Percentiles rank a stretch among this genome's conserved stretches.
Evolutionary conservation across 2,797 vertebrate genomes (phyloP).

Genomic region (Ptychobarbus kaznakovi): DNA sequence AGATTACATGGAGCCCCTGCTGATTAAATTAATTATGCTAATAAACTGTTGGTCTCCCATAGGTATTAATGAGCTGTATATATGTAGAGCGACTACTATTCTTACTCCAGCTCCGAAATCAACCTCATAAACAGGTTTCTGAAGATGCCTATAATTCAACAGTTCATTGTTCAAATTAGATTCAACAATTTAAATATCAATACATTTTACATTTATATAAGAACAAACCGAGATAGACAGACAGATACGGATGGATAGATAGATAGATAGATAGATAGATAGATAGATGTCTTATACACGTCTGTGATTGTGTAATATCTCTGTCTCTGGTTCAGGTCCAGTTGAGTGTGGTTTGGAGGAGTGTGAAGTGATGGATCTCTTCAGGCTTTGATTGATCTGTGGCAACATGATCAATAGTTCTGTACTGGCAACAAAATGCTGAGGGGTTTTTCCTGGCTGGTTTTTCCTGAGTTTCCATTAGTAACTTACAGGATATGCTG

Average conservation of each 20-base stretch:
- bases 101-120: background rate
- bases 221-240: background rate
- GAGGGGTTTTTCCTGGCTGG: background rate
- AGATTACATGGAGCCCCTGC: constrained; percentile 40
- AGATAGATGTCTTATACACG: background rate
- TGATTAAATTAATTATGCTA: constrained; percentile 55
- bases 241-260: background rate
- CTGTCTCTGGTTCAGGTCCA: background rate
- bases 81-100: constrained; percentile 7
- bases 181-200: background rate
- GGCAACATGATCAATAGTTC: constrained; percentile 28
- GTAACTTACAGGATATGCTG: constrained; percentile 15
- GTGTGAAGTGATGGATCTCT: constrained; percentile 9
- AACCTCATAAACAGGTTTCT: background rate
- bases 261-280: background rate
- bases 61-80: constrained; percentile 42
- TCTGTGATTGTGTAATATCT: background rate
- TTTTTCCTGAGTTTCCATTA: too few relatives aligned
- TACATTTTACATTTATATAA: background rate
- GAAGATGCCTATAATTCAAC: background rate
- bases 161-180: background rate
- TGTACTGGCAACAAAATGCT: constrained; percentile 10
- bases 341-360: background rate
- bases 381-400: constrained; percentile 34
- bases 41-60: constrained; percentile 43